Percentiles rank a stretch among this genome's conserved stretches.
Evolutionary conservation across 2,113 vertebrate species (phyloP).

Genomic region (Bubo blakistoni): DNA sequence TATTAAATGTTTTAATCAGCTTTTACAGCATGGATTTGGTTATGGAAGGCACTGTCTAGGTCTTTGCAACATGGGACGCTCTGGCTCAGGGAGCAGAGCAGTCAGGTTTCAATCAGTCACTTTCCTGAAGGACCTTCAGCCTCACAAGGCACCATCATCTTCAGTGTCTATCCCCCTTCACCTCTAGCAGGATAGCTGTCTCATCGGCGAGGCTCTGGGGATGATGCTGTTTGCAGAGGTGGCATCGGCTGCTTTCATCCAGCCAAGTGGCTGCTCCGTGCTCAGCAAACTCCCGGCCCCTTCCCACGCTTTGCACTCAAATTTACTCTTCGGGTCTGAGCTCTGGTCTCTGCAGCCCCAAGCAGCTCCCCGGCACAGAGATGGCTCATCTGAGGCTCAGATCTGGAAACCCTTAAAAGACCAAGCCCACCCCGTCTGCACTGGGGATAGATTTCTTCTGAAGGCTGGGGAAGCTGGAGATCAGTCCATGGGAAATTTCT

Average conservation of each 20-base stretch:
- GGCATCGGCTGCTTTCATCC: background rate
- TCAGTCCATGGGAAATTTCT: background rate
- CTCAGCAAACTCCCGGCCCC: background rate
- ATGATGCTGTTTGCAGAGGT: background rate
- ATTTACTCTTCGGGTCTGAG: background rate
- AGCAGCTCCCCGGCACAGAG: background rate
- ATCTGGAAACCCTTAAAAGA: background rate
- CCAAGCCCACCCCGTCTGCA: background rate
- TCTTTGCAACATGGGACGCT: background rate
- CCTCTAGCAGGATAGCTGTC: background rate
- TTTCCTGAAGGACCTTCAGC: background rate
- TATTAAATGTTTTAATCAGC: conserved; percentile 9
- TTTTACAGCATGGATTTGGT: background rate
- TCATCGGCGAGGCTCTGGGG: background rate
- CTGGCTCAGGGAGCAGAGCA: background rate
- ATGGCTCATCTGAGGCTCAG: background rate
- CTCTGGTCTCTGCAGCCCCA: background rate
- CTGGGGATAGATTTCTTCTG: background rate
- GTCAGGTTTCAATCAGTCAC: background rate
- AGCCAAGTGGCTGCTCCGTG: background rate
- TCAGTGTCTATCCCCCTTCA: background rate
- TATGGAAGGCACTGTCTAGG: background rate
- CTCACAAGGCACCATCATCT: background rate
- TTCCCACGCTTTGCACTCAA: background rate
- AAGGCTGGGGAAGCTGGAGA: background rate